Evolutionary conservation across 2,113 vertebrate genomes (phyloP).

Genomic region (Nannobrachium achirus): DNA sequence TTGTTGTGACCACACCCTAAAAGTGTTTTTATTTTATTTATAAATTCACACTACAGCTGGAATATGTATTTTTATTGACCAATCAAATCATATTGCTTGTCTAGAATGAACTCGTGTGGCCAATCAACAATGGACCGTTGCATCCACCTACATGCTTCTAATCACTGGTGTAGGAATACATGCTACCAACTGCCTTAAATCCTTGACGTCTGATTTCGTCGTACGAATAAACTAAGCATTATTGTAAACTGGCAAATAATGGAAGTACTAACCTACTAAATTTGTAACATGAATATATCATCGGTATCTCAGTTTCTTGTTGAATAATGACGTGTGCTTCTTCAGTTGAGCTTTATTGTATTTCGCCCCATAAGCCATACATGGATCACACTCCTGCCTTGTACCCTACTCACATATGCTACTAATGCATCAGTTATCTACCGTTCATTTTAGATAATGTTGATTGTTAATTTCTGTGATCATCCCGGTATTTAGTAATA

Average conservation of each 20-base stretch:
- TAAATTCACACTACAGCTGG: too few species aligned
- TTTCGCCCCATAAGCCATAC: constrained; percentile 21
- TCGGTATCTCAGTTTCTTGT: not conserved
- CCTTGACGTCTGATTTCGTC: not conserved
- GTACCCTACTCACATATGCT: not conserved
- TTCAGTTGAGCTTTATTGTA: not conserved
- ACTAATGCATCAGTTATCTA: constrained; percentile 20
- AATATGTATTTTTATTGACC: too few species aligned
- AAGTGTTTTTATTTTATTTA: too few species aligned
- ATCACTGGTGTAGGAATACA: not conserved
- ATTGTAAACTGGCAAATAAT: constrained; percentile 2
- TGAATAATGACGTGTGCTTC: not conserved
- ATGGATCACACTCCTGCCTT: not conserved
- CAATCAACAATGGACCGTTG: too few species aligned
- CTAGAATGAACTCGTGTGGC: too few species aligned
- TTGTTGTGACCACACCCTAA: too few species aligned
- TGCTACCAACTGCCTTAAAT: not conserved
- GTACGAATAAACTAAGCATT: not conserved
- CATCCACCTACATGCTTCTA: not conserved
- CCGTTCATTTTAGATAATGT: constrained; percentile 11
- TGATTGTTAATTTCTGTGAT: constrained; percentile 8
- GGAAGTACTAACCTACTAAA: constrained; percentile 16
- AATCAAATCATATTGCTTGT: too few species aligned
- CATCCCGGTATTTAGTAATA: constrained; percentile 45
- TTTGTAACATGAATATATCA: not conserved